Evolutionary conservation across 2,113 vertebrate species (phyloP), one percentile per base, ranked within the genome.

Genomic region (Dipodomys ordii): DNA sequence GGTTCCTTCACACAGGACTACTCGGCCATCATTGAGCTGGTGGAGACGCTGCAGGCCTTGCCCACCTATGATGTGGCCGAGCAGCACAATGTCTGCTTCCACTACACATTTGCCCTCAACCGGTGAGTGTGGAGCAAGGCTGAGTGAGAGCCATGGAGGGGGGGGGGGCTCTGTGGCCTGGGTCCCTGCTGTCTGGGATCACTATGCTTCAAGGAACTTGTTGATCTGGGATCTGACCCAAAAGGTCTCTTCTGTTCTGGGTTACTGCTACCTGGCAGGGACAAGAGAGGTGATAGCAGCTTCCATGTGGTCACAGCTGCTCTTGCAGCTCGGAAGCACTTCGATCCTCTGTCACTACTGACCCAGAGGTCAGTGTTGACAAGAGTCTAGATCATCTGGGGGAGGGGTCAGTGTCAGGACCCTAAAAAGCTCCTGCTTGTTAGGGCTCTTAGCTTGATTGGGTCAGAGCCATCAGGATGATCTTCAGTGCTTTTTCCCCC

Each of bases 41-140:
- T 99, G 97, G 99, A 99, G 96, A 99, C 98, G 0, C 97, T 99
- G 83, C 98, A 98, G 88, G 97, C 98, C 64, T 97, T 99, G 94
- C 99, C 99, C 2, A 99, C 98, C 96, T 99, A 98, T 73, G 44
- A 97, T 3, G 97, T 99, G 85, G 97, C 99, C 0, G 96, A 98
- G 78, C 99, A 99, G 87, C 98, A 98, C 96, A 99, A 98, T 32
- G 98, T 99, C 96, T 98, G 99, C 96, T 99, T 99, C 97, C 99
- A 99, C 82, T 99, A 99, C 81, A 99, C 99, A 72, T 99, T 99
- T 84, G 99, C 99, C 88, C 97, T 99, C 28, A 99, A 99, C 98
- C 99, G 98, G 99, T 99, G 98, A 95, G 97, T 69, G 49, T 49
- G 79, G 69, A 64, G 19, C 77, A 15, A 2, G 81, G 23, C 35